Evolutionary conservation across 2,888 invertebrate genomes (phyloP), one percentile per base, ranked within the genome.

Genomic region (Sminthurinus aureus): DNA sequence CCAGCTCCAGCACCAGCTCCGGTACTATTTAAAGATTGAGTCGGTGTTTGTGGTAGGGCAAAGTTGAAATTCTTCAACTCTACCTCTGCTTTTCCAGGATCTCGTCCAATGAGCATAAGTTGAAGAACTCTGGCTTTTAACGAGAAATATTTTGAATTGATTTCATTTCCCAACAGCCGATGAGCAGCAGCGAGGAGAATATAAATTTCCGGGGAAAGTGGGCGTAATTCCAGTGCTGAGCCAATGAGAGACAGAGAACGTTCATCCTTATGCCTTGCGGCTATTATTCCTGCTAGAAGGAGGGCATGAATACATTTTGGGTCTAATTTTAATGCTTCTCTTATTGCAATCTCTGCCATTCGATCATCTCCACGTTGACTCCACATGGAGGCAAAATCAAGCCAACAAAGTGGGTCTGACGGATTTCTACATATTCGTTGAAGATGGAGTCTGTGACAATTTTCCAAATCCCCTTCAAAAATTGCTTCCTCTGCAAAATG

Each of bases 381-480:
- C 87, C 87, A 87, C 87, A 88, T 87, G 38, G 84, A 64, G 3
- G 86, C 86, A 82, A 87, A 87, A 24, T 88, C 87, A 0, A 85
- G 80, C 87, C 87, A 88, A 50, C 78, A 80, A 24, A 83, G 64
- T 0, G 86, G 67, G n/a, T 83, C 82, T 67, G 86, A 85, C 15
- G 64, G 80, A 66, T 80, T 83, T 66, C 81, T 64, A 67, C 86
- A 86, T n/a, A 86, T 86, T 9, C 87, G 67, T 81, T 86, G 85
- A 2, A 86, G 78, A 69, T 86, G 86, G 58, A 88, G 84, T 73
- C 86, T 84, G 26, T 87, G 86, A 81, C 85, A 84, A 78, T 85
- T 86, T 58, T 88, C 87, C 58, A 83, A 85, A 75, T 88, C 87
- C 8, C 85, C 85, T 75, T 86, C 85, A 12, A 84, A 85, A 18